A percentile compares a stretch with the other conserved stretches of the same genome.
phyloP scores from a whole-genome alignment of 2,888 invertebrate genomes.

The Drepana falcataria region DNA sequence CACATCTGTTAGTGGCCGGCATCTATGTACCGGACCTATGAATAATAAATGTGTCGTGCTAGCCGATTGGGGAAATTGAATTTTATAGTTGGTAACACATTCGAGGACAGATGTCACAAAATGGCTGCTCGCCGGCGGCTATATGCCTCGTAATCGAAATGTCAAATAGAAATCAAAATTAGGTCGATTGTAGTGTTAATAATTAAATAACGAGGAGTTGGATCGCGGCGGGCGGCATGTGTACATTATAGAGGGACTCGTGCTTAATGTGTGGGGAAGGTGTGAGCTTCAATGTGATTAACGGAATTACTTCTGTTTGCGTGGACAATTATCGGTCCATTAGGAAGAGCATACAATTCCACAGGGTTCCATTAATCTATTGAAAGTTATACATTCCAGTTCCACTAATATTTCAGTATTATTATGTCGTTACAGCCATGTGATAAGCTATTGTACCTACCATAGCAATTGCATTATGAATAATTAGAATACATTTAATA shows the following conservation, averaged over 20 bases:
- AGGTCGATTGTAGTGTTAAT: conserved; percentile 78
- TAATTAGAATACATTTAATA: too few relatives aligned
- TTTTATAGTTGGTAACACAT: conserved; percentile 78
- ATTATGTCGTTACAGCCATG: conserved; percentile 13
- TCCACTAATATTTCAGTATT: conserved; percentile 37
- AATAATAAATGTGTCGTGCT: conserved; percentile 76
- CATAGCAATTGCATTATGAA: too few relatives aligned
- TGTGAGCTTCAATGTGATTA: conserved; percentile 70
- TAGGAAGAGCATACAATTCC: conserved; percentile 62
- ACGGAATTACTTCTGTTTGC: conserved; percentile 75
- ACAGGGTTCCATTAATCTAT: conserved; percentile 63
- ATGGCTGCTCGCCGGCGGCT: conserved; percentile 66
- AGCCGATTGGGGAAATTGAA: conserved; percentile 78
- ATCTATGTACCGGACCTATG: conserved; percentile 70
- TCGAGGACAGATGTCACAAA: conserved; percentile 77
- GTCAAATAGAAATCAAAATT: conserved; percentile 79
- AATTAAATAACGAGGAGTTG: conserved; percentile 71
- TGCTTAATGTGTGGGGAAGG: conserved; percentile 49
- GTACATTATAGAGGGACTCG: conserved; percentile 43
- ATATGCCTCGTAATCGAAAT: conserved; percentile 68
- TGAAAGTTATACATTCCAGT: conserved; percentile 55
- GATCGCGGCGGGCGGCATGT: conserved; percentile 43
- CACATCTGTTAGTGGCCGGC: conserved; percentile 76
- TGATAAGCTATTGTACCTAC: not conserved
- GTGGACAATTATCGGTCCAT: conserved; percentile 75